These are phyloP conservation scores for Camponotus pennsylvanicus DNA, from an alignment of 1,140 invertebrate species.

Conservation along the genomic window DNA sequence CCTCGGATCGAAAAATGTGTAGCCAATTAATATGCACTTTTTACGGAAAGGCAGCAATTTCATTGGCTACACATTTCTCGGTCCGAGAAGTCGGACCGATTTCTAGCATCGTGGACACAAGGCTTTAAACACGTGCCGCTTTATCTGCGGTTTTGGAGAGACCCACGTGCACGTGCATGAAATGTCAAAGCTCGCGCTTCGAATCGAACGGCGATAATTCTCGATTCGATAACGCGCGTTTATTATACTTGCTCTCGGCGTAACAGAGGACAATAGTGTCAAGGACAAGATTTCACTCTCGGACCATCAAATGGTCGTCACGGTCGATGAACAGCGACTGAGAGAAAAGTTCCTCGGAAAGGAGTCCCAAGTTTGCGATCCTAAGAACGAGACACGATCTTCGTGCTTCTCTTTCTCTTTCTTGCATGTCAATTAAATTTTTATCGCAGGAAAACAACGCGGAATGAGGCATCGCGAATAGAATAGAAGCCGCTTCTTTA, in stretches of 20 bases:
- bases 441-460: neutral
- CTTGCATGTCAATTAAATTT: neutral
- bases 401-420: neutral
- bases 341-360: slow-evolving; percentile 30
- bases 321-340: slow-evolving; percentile 39
- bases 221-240: neutral
- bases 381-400: neutral
- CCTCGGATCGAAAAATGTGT: too few species aligned
- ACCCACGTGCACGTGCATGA: slow-evolving; percentile 5
- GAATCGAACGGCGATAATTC: neutral
- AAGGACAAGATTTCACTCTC: slow-evolving; percentile 77
- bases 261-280: slow-evolving; percentile 68
- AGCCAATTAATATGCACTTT: too few species aligned
- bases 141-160: neutral
- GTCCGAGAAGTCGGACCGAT: too few species aligned
- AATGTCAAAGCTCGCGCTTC: neutral
- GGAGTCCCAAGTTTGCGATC: neutral
- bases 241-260: neutral
- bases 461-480: neutral
- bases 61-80: too few species aligned
- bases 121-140: neutral
- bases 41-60: too few species aligned
- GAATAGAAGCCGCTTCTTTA: neutral
- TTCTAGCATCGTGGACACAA: too few species aligned
- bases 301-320: slow-evolving; percentile 65